Evolutionary conservation across 1,140 invertebrate genomes (phyloP).

Genomic region (Rhopalosiphum maidis): DNA sequence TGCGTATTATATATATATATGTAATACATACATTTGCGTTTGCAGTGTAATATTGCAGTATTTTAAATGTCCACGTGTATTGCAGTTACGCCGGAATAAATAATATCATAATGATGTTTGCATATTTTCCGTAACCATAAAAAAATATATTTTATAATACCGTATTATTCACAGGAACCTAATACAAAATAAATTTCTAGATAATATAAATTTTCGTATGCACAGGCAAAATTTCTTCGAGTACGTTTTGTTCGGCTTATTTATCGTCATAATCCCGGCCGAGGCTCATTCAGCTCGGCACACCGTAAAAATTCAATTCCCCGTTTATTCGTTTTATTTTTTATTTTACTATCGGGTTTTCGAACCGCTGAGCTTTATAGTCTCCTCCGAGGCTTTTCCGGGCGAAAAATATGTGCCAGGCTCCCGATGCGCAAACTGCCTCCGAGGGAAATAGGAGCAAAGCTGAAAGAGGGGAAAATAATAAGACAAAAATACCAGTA

Average conservation of each 20-base stretch:
- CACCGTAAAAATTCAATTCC: conserved; percentile 55
- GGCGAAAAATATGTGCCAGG: conserved; percentile 39
- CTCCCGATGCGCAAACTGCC: not conserved
- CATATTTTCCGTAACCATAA: not conserved
- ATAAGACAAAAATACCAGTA: conserved; percentile 9
- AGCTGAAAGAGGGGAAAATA: conserved; percentile 24
- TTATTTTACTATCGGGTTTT: conserved; percentile 50
- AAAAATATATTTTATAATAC: not conserved
- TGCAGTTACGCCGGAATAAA: conserved; percentile 2
- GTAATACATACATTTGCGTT: not conserved
- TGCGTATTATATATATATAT: no score
- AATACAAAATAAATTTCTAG: conserved; percentile 45
- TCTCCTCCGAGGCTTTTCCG: conserved; percentile 36
- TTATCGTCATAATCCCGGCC: conserved; percentile 45
- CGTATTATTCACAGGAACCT: not conserved
- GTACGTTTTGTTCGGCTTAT: conserved; percentile 41
- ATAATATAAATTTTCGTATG: conserved; percentile 1
- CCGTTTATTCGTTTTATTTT: conserved; percentile 48
- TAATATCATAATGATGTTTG: not conserved
- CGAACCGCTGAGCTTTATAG: conserved; percentile 46
- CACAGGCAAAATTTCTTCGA: conserved; percentile 29
- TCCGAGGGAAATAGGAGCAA: not conserved
- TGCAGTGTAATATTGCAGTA: not conserved
- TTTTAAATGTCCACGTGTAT: not conserved
- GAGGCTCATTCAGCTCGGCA: conserved; percentile 48